These are phyloP conservation scores for Nycteola revayana DNA, from an alignment of 2,888 invertebrate species.

Conservation along the genomic window DNA sequence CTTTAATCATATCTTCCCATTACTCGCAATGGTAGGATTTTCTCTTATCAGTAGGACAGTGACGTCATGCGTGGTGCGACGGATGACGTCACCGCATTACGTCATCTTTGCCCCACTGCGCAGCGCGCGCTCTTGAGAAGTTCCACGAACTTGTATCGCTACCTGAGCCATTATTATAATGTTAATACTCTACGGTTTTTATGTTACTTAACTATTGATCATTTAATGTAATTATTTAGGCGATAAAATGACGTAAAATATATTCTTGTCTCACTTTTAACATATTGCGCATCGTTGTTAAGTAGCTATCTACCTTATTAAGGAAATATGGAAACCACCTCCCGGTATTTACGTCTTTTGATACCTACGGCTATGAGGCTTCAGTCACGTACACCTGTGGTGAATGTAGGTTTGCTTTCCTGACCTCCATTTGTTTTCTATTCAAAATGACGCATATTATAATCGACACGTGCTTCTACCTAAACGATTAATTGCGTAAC, in stretches of 20 bases:
- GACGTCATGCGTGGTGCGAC: conserved; percentile 55
- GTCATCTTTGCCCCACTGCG: conserved; percentile 45
- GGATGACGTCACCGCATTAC: conserved; percentile 65
- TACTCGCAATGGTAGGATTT: conserved; percentile 14
- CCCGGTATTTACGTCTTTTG: conserved; percentile 16
- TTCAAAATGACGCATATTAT: conserved; percentile 19
- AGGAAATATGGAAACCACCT: conserved; percentile 17
- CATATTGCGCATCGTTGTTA: background rate
- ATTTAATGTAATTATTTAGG: conserved; percentile 7
- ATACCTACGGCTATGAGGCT: conserved; percentile 16
- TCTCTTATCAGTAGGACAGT: conserved; percentile 31
- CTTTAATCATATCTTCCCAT: no score
- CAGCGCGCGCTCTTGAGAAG: conserved; percentile 42
- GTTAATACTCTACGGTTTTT: conserved; percentile 25
- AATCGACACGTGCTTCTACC: conserved; percentile 5
- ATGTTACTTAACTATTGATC: conserved; percentile 21
- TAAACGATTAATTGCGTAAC: conserved; percentile 21
- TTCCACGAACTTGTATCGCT: conserved; percentile 45
- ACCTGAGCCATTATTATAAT: conserved; percentile 33
- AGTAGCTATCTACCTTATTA: conserved; percentile 6
- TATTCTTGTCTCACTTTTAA: background rate
- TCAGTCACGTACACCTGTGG: conserved; percentile 35
- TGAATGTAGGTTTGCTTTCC: conserved; percentile 19
- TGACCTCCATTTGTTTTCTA: conserved; percentile 20
- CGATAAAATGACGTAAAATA: conserved; percentile 5